Evolutionary conservation across 2,888 invertebrate species (phyloP).

Genomic region (Oxytorus armatus): DNA sequence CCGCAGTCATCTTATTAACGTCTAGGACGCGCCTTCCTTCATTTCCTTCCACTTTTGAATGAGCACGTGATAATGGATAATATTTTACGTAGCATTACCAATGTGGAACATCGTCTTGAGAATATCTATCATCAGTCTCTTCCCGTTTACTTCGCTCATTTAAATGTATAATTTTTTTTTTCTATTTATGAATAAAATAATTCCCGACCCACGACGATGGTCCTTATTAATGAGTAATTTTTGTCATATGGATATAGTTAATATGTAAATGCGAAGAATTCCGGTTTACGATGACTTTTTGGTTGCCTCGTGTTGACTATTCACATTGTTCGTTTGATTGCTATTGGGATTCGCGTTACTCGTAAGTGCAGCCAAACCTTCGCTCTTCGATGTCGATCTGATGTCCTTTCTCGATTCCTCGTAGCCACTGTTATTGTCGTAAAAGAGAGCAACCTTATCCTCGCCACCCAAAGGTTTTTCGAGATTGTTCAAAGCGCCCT

Average conservation of each 20-base stretch:
- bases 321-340: conserved; percentile 42
- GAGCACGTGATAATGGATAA: conserved; percentile 32
- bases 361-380: conserved; percentile 61
- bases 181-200: conserved; percentile 34
- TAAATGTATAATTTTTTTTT: conserved; percentile 25
- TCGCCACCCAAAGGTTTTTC: conserved; percentile 58
- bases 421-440: conserved; percentile 75
- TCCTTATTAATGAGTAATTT: neutral
- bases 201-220: conserved; percentile 25
- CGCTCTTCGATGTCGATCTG: conserved; percentile 71
- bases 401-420: conserved; percentile 74
- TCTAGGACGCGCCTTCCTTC: conserved; percentile 13
- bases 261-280: neutral
- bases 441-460: conserved; percentile 79
- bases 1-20: conserved; percentile 22
- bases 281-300: conserved; percentile 61
- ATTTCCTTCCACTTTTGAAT: conserved; percentile 14
- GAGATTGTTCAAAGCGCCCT: conserved; percentile 36
- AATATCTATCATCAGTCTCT: conserved; percentile 19
- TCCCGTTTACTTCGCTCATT: conserved; percentile 2
- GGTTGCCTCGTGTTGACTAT: conserved; percentile 49
- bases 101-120: conserved; percentile 46
- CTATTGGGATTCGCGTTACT: conserved; percentile 35
- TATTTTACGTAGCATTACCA: conserved; percentile 4
- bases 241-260: neutral